Evolutionary conservation across 1,140 invertebrate species (phyloP).

Genomic region (Heliconius hermathena): DNA sequence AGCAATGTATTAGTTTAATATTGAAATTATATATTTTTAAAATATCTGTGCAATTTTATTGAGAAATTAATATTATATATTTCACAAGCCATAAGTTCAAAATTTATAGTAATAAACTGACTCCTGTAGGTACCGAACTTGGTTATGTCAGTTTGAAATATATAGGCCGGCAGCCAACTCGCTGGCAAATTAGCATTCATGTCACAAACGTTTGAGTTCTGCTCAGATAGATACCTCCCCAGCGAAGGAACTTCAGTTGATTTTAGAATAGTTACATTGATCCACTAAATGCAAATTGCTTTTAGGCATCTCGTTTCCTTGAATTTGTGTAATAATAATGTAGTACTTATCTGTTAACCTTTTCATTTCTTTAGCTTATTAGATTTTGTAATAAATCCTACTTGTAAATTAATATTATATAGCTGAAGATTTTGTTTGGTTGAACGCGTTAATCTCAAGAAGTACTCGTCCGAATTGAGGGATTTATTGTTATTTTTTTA

Average conservation of each 20-base stretch:
- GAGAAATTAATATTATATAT: no score
- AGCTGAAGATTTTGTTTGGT: no score
- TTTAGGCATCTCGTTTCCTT: neutral
- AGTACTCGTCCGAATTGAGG: no score
- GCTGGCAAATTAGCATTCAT: slow-evolving; percentile 23
- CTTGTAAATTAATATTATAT: no score
- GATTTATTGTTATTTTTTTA: no score
- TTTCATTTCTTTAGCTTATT: no score
- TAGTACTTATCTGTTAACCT: no score
- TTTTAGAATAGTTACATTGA: slow-evolving; percentile 4
- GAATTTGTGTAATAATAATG: neutral
- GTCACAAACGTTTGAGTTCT: slow-evolving; percentile 15
- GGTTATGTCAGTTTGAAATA: slow-evolving; percentile 12
- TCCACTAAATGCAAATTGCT: neutral
- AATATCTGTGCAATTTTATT: no score
- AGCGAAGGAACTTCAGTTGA: neutral
- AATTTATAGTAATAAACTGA: neutral
- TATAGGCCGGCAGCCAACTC: slow-evolving; percentile 2
- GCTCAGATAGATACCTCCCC: slow-evolving; percentile 4
- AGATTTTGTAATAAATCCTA: no score
- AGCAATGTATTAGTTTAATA: no score
- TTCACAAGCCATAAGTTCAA: neutral
- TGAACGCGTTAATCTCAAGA: no score
- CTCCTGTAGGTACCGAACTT: neutral
- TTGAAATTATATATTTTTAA: no score